Percentiles rank a stretch among this genome's conserved stretches.
Conservation (phyloP, 2,797 vertebrate genomes). For the Pipistrellus kuhlii region DNA sequence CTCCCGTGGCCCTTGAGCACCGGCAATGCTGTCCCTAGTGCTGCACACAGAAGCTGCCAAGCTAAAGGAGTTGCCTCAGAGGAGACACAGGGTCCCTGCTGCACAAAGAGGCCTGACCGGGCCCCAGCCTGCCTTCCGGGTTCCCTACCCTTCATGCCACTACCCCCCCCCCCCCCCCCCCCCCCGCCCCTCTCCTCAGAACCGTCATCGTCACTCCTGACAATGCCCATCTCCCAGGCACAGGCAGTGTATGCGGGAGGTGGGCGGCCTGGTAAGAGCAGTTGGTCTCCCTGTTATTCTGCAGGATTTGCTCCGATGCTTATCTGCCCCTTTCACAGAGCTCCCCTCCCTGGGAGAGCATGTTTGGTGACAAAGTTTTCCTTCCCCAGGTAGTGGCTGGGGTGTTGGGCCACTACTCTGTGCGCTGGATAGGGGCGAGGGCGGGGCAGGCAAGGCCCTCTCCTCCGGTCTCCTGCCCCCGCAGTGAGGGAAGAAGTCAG, state of each 20-base stretch:
- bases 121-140: not conserved
- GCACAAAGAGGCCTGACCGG: not conserved
- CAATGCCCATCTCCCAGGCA: not conserved
- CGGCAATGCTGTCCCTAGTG: accelerated
- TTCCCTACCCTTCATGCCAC: too few species aligned
- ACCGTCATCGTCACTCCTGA: not conserved
- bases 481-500: not conserved
- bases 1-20: not conserved
- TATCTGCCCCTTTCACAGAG: not conserved
- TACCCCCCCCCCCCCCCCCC: accelerated
- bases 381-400: not conserved
- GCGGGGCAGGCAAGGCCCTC: not conserved
- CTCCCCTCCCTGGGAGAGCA: not conserved
- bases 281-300: not conserved
- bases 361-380: not conserved
- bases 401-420: not conserved
- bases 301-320: not conserved
- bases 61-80: too few species aligned
- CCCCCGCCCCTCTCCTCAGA: accelerated
- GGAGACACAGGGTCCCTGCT: not conserved
- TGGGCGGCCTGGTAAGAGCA: not conserved
- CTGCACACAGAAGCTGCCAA: not conserved
- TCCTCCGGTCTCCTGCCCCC: accelerated
- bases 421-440: not conserved
- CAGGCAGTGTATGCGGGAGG: not conserved